Evolutionary conservation across 2,113 vertebrate genomes (phyloP).

Genomic region (Emydocephalus ijimae): DNA sequence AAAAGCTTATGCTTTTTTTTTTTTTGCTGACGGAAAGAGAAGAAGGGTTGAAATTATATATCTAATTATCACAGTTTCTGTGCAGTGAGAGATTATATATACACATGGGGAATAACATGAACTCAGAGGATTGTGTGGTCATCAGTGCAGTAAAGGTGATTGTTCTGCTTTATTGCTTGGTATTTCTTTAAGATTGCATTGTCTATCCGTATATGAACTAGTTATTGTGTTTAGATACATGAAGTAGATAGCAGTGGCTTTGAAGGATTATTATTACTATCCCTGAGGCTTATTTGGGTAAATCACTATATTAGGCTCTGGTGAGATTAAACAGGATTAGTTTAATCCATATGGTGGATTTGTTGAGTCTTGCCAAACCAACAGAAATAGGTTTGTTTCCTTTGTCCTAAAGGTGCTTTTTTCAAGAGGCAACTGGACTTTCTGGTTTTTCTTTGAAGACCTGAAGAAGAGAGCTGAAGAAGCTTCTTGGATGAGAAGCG

Average conservation of each 20-base stretch:
- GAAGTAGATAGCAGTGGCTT: background rate
- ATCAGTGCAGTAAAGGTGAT: background rate
- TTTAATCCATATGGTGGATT: constrained; percentile 13
- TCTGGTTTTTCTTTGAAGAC: no score
- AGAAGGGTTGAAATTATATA: background rate
- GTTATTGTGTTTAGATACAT: background rate
- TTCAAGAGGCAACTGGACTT: no score
- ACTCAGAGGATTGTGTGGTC: background rate
- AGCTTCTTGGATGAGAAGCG: no score
- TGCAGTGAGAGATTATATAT: background rate
- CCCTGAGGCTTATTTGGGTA: constrained; percentile 6
- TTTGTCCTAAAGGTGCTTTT: background rate
- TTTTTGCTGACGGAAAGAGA: background rate
- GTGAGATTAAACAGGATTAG: background rate
- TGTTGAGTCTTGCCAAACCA: background rate
- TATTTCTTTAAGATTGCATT: background rate
- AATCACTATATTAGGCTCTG: background rate
- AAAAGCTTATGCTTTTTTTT: background rate
- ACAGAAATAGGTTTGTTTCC: background rate
- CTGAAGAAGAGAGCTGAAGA: no score
- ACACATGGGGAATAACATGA: background rate
- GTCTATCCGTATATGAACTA: background rate
- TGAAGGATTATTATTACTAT: constrained; percentile 5
- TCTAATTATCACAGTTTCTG: constrained; percentile 6
- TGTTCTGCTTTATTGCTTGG: background rate